Evolutionary conservation across 2,113 vertebrate genomes (phyloP).

Genomic region (Salvelinus sp.): DNA sequence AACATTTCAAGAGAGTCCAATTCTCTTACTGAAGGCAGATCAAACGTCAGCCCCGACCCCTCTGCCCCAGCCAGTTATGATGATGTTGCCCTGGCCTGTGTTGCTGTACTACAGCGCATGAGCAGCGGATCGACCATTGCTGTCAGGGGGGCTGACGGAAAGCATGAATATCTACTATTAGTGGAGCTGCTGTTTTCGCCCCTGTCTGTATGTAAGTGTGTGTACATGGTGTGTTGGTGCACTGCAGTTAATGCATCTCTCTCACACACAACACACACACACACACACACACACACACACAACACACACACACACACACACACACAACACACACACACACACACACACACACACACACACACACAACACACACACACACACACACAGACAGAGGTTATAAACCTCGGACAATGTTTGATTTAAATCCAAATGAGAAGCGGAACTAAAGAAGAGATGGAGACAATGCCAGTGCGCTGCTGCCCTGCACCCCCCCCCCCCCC

Average conservation of each 20-base stretch:
- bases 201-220: slow-evolving; percentile 39
- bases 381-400: not conserved
- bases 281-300: slow-evolving; percentile 3
- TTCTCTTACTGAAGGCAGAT: slow-evolving; percentile 72
- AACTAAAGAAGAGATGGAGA: no score
- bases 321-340: slow-evolving; percentile 9
- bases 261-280: not conserved
- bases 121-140: slow-evolving; percentile 81
- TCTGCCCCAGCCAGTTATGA: slow-evolving; percentile 79
- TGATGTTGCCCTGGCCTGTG: slow-evolving; percentile 67
- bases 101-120: slow-evolving; percentile 73
- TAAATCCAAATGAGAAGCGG: no score
- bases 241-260: not conserved
- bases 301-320: slow-evolving; percentile 5
- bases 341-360: slow-evolving; percentile 17
- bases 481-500: no score
- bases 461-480: no score
- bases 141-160: slow-evolving; percentile 77
- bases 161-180: slow-evolving; percentile 83
- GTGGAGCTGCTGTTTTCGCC: slow-evolving; percentile 64
- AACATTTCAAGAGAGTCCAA: slow-evolving; percentile 67
- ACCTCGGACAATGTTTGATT: no score
- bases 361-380: slow-evolving; percentile 11
- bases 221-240: slow-evolving; percentile 10
- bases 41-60: slow-evolving; percentile 68